A percentile compares a stretch with the other conserved stretches of the same genome.
Evolutionary conservation across 1,140 invertebrate species (phyloP).

Genomic region (Apis dorsata): DNA sequence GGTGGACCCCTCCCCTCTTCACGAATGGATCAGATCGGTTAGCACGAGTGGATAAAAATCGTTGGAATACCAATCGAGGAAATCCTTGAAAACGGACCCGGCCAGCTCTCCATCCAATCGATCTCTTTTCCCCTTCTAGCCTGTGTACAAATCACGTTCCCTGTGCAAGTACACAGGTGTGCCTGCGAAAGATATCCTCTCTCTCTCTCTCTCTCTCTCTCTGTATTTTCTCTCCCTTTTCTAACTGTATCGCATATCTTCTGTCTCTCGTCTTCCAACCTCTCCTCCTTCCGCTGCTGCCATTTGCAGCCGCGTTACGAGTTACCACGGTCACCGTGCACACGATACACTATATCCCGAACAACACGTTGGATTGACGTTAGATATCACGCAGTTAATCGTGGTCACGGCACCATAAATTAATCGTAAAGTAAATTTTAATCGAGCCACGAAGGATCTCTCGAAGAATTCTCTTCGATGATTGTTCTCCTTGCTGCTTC

Average conservation of each 20-base stretch:
- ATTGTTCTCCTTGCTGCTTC: not conserved
- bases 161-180: conserved; percentile 34
- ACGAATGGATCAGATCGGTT: conserved; percentile 54
- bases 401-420: conserved; percentile 22
- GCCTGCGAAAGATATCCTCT: conserved; percentile 10
- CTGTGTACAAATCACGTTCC: conserved; percentile 55
- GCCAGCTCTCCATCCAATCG: conserved; percentile 18
- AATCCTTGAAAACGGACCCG: conserved; percentile 58
- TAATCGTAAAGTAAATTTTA: conserved; percentile 52
- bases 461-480: too few relatives aligned
- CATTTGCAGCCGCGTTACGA: not conserved
- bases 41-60: conserved; percentile 57
- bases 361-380: conserved; percentile 40
- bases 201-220: too few relatives aligned
- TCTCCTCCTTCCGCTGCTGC: too few relatives aligned
- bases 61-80: conserved; percentile 63
- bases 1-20: conserved; percentile 14
- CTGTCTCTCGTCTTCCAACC: not conserved
- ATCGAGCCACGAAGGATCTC: conserved; percentile 42
- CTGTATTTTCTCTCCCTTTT: not conserved
- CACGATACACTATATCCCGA: not conserved
- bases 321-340: not conserved
- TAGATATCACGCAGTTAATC: conserved; percentile 59
- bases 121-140: conserved; percentile 22
- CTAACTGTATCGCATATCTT: not conserved